These are phyloP conservation scores for Gracilinanus agilis DNA, from an alignment of 2,113 vertebrate species.

Conservation along the genomic window DNA sequence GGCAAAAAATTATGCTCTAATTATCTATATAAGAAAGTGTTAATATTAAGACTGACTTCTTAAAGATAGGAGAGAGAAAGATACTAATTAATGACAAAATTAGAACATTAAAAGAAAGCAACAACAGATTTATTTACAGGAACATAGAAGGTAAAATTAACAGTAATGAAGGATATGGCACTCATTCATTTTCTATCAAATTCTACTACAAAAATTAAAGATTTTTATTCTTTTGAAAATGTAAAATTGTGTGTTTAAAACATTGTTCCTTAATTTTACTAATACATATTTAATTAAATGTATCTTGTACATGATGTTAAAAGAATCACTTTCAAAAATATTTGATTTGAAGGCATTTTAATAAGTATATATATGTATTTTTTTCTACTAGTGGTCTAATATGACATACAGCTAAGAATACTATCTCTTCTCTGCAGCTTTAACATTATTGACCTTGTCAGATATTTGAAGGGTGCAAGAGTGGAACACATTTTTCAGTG, in stretches of 20 bases:
- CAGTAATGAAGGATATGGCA: too few relatives aligned
- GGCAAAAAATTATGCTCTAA: neutral
- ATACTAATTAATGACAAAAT: neutral
- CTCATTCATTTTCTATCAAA: neutral
- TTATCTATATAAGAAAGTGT: neutral
- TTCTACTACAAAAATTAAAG: neutral
- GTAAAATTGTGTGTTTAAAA: neutral
- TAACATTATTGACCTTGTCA: constrained; percentile 72
- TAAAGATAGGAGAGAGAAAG: neutral
- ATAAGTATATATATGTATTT: neutral
- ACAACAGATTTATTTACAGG: neutral
- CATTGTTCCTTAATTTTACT: neutral
- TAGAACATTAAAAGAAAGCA: neutral
- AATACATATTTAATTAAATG: neutral
- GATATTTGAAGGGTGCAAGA: constrained; percentile 58
- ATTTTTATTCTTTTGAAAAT: neutral
- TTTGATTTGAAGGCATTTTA: neutral
- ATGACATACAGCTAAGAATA: neutral
- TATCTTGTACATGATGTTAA: neutral
- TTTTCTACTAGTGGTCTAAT: neutral
- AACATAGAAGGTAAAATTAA: neutral
- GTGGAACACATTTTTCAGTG: constrained; percentile 72
- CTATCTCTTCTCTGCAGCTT: constrained; percentile 66
- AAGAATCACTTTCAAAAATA: neutral
- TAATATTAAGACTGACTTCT: neutral